Evolutionary conservation across 2,113 vertebrate genomes (phyloP).

Genomic region (Planiliza haematocheilus): DNA sequence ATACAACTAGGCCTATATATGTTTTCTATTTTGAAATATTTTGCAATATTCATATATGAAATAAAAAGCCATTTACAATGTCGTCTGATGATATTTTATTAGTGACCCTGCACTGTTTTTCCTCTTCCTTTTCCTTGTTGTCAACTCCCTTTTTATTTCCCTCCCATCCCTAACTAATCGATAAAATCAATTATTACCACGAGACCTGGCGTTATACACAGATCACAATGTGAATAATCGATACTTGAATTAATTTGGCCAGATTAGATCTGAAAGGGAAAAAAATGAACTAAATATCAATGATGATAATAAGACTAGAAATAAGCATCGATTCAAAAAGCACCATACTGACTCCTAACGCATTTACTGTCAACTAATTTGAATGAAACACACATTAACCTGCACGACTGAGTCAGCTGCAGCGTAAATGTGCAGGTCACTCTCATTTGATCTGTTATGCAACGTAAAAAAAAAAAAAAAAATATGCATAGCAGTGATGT

Average conservation of each 20-base stretch:
- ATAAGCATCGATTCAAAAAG: constrained; percentile 26
- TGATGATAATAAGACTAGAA: constrained; percentile 11
- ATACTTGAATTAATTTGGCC: constrained; percentile 66
- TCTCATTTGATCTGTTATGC: constrained; percentile 15
- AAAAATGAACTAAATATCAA: constrained; percentile 15
- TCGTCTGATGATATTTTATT: neutral
- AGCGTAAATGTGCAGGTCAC: constrained; percentile 16
- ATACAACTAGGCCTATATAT: no score
- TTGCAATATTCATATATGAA: neutral
- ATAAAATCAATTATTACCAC: constrained; percentile 76
- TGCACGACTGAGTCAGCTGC: constrained; percentile 1
- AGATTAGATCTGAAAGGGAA: constrained; percentile 32
- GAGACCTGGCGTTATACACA: constrained; percentile 45
- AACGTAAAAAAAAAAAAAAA: constrained; percentile 18
- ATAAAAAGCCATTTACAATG: neutral
- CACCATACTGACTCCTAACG: constrained; percentile 14
- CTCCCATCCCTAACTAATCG: constrained; percentile 61
- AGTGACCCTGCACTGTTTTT: constrained; percentile 21
- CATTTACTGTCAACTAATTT: neutral
- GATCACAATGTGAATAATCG: constrained; percentile 73
- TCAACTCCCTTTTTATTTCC: constrained; percentile 38
- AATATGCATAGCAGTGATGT: neutral
- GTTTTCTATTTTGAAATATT: neutral
- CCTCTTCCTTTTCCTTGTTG: constrained; percentile 25
- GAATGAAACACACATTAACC: constrained; percentile 8